Base-by-base conservation (phyloP, 2,888 invertebrate genomes). In the Gasteruption jaculator region DNA sequence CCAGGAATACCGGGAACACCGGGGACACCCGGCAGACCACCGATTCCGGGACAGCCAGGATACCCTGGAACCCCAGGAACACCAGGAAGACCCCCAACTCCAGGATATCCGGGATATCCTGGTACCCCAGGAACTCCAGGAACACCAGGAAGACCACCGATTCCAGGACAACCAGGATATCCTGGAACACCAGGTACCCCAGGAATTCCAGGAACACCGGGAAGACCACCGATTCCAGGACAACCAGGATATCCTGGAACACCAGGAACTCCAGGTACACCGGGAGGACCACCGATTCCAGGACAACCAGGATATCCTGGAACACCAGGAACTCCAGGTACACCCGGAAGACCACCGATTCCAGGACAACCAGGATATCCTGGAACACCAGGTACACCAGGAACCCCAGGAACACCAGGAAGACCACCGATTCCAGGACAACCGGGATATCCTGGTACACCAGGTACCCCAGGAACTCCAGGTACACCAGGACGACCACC, bases 1-100 rank as follows among this genome's bases (percentile, higher is more conserved):
- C 50, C 54, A 30, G 73, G 73, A 41, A 24, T n/a, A n/a, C n/a
- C n/a, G n/a, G n/a, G n/a, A n/a, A n/a, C n/a, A 51, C 53, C 16
- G 29, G 35, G 29, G 50, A 64, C 7, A 2, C 38, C 22, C 24
- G 37, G 36, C 35, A 38, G 4, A 19, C 25, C 31, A 37, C 11
- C 73, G 37, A 34, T 15, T 46, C 46, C 3, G 34, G 35, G 15
- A 47, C 49, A 4, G 49, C 51, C 4, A 65, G 67, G 10, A 51
- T 59, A 45, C 15, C 44, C 57, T 14, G 61, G 56, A 22, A 37
- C 52, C 19, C 53, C 42, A 0, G 46, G 43, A 12, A 20, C 42
- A 1, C 11, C 39, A 8, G 38, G 36, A 12, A 21, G 29, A 14
- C 39, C 59, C 20, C 73, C 72, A 15, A 45, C 48, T 3, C 50